These are phyloP conservation scores for Acipenser ruthenus DNA, from an alignment of 2,797 vertebrate species.

Conservation along the genomic window DNA sequence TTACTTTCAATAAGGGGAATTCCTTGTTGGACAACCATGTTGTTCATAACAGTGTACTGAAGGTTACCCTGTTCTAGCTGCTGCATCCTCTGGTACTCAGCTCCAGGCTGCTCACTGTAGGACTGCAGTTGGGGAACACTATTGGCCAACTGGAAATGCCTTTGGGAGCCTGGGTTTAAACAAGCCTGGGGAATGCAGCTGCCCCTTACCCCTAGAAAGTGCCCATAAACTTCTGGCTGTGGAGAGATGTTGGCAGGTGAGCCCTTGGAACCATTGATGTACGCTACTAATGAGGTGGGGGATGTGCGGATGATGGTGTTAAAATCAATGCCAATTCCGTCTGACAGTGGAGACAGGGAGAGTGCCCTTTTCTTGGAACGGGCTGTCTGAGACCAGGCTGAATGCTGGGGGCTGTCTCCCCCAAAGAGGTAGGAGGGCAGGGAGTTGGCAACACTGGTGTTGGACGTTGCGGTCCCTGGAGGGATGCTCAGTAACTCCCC, in stretches of 20 bases:
- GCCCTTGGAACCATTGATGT: slow-evolving; percentile 77
- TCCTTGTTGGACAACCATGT: slow-evolving; percentile 79
- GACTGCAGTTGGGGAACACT: slow-evolving; percentile 32
- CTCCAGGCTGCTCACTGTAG: slow-evolving; percentile 29
- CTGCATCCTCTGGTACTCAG: slow-evolving; percentile 60
- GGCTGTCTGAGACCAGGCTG: slow-evolving; percentile 44
- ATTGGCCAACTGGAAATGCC: slow-evolving; percentile 41
- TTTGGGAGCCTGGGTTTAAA: slow-evolving; percentile 42
- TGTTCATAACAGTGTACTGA: slow-evolving; percentile 57
- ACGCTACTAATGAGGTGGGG: slow-evolving; percentile 86
- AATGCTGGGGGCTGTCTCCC: slow-evolving; percentile 65
- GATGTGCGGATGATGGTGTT: slow-evolving; percentile 90
- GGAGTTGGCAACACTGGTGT: slow-evolving; percentile 55
- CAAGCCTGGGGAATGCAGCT: slow-evolving; percentile 69
- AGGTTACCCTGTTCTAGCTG: slow-evolving; percentile 63
- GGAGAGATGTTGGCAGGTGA: slow-evolving; percentile 70
- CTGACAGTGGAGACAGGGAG: slow-evolving; percentile 80
- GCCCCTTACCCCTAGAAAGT: slow-evolving; percentile 83
- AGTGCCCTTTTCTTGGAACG: slow-evolving; percentile 77
- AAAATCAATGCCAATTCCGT: slow-evolving; percentile 82
- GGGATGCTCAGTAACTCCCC: slow-evolving; percentile 56
- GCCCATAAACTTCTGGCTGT: slow-evolving; percentile 83
- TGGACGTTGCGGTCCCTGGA: slow-evolving; percentile 59
- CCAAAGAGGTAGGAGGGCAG: slow-evolving; percentile 75
- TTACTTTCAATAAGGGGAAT: slow-evolving; percentile 40